These are phyloP conservation scores for Hormiphora californensis DNA, from an alignment of 37 sponge, comb jelly and placozoan genomes.

Conservation along the genomic window DNA sequence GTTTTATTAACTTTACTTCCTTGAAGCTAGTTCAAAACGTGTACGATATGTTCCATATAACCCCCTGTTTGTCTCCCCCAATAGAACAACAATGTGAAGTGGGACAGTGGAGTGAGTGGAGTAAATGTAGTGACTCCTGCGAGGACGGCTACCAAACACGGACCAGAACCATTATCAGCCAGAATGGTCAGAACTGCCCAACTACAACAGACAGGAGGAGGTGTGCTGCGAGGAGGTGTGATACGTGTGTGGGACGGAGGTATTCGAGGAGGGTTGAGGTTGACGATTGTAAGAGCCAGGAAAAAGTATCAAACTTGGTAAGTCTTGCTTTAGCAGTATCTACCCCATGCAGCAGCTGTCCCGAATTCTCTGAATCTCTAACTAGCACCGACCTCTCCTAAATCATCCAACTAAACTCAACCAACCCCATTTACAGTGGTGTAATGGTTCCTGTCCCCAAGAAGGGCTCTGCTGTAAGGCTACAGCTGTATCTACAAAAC, in stretches of 20 bases:
- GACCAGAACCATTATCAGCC: neutral
- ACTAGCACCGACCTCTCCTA: too few relatives aligned
- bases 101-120: conserved; percentile 33
- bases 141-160: neutral
- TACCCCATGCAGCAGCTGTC: too few relatives aligned
- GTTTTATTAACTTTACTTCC: too few relatives aligned
- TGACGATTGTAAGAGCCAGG: conserved; percentile 11
- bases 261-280: neutral
- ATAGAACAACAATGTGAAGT: conserved; percentile 31
- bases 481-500: neutral
- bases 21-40: too few relatives aligned
- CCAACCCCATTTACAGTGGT: conserved; percentile 38
- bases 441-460: neutral
- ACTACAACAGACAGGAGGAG: neutral
- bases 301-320: neutral
- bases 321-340: neutral
- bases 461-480: conserved; percentile 1
- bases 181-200: conserved; percentile 41
- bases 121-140: neutral
- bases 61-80: neutral
- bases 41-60: neutral
- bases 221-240: neutral
- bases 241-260: neutral
- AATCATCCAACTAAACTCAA: too few relatives aligned
- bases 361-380: too few relatives aligned